These are phyloP conservation scores for Euwallacea similis DNA, from an alignment of 1,140 invertebrate genomes.

Conservation along the genomic window DNA sequence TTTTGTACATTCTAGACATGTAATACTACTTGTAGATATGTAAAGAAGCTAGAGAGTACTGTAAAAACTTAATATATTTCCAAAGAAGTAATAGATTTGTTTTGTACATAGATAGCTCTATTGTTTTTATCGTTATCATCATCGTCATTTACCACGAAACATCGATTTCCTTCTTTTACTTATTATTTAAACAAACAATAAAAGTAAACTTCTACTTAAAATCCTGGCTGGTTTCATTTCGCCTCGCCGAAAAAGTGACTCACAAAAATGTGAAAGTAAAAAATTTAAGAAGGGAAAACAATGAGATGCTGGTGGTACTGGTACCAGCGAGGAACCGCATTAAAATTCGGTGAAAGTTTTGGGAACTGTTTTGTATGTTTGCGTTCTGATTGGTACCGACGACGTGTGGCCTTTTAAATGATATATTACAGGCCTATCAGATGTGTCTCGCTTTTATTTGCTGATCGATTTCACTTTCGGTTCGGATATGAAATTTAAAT, in stretches of 20 bases:
- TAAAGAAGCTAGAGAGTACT: conserved; percentile 41
- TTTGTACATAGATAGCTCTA: conserved; percentile 43
- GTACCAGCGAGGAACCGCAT: conserved; percentile 8
- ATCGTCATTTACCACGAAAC: too few relatives aligned
- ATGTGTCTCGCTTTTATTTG: conserved; percentile 25
- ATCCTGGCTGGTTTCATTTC: neutral
- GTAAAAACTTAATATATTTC: conserved; percentile 49
- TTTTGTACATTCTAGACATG: conserved; percentile 41
- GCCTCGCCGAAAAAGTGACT: conserved; percentile 11
- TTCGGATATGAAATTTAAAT: neutral
- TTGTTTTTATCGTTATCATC: conserved; percentile 48
- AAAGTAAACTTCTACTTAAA: neutral
- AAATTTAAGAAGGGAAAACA: conserved; percentile 10
- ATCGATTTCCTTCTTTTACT: too few relatives aligned
- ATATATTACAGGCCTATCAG: conserved; percentile 11
- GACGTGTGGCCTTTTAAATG: conserved; percentile 7
- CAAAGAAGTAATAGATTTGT: conserved; percentile 44
- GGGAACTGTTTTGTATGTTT: neutral
- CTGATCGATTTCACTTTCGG: conserved; percentile 21
- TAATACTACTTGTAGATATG: conserved; percentile 44
- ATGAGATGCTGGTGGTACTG: conserved; percentile 11
- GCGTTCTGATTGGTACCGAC: neutral
- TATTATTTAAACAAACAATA: neutral
- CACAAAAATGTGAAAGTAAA: conserved; percentile 33
- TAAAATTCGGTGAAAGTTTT: conserved; percentile 34